Evolutionary conservation across 2,113 vertebrate species (phyloP), one percentile per base, ranked within the genome.

Genomic region (Tylochromis polylepis): DNA sequence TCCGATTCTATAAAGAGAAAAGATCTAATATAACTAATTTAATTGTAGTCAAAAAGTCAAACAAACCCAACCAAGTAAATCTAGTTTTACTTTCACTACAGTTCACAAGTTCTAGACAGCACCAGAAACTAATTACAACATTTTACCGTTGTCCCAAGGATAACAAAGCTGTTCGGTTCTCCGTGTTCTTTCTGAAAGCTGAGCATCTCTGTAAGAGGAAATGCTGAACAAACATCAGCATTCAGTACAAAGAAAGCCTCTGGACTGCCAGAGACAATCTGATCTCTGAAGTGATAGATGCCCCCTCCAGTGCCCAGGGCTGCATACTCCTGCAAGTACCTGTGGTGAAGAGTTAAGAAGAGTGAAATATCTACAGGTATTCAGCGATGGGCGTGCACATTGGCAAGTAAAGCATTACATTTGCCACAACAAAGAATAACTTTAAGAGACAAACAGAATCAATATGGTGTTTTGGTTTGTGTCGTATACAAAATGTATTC

Each of bases 221-320:
- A 99, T 85, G 98, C 98, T 0, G 98, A 98, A 91, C 98, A 99
- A 83, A 99, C 98, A 0, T 99, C 99, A 0, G 98, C 98, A 5
- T 99, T 99, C 95, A 99, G 96, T 79, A 99, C 97, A 85, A 99
- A 99, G 96, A 99, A 99, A 14, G 97, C 97, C 87, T 98, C 97
- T 0, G 99, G 97, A 85, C 94, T 94, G 9, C 98, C 99, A 0
- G 98, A 97, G 81, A 99, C 96, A 93, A 99, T 99, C 97, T 99
- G 99, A 95, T 99, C 99, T 94, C 99, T 96, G 95, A 99, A 99
- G 90, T 99, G 99, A 91, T 99, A 99, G 90, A 99, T 97, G 87
- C 99, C 99, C 53, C 99, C 98, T 20, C 97, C 99, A 0, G 99
- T 99, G 83, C 98, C 98, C 94, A 99, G 96, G 1, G 98, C 98